phyloP scores from a whole-genome alignment of 1,140 invertebrate genomes.

The Drosophila sproati region DNA sequence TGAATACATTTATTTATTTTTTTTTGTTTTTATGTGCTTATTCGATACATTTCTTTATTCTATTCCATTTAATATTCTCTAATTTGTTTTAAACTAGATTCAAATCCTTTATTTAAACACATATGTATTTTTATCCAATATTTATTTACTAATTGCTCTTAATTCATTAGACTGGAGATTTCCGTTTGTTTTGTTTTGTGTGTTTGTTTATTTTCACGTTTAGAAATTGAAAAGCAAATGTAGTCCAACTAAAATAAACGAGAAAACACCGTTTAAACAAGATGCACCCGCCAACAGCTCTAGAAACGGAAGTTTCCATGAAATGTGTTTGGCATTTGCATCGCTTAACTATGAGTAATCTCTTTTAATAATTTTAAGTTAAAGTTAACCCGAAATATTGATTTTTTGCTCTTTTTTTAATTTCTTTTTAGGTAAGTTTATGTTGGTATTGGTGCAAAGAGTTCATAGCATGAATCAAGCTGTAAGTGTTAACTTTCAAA shows the following conservation, averaged over 20 bases:
- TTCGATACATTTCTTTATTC: not conserved
- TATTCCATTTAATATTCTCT: not conserved
- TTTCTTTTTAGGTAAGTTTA: constrained; percentile 77
- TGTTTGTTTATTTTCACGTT: constrained; percentile 51
- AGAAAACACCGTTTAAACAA: constrained; percentile 32
- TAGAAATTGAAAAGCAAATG: constrained; percentile 15
- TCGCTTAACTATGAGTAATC: constrained; percentile 33
- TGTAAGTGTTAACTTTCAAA: constrained; percentile 62
- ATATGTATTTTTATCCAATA: constrained; percentile 26
- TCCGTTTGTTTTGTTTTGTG: constrained; percentile 28
- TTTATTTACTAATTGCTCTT: constrained; percentile 46
- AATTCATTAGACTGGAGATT: constrained; percentile 22
- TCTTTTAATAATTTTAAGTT: not conserved
- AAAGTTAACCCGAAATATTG: constrained; percentile 16
- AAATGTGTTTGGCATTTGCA: constrained; percentile 21
- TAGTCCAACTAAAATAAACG: constrained; percentile 4
- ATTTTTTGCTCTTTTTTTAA: constrained; percentile 27
- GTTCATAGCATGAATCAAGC: constrained; percentile 69
- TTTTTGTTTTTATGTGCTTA: not conserved
- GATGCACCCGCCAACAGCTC: not conserved
- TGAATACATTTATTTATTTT: too few species aligned
- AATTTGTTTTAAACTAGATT: constrained; percentile 28
- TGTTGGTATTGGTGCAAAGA: constrained; percentile 56
- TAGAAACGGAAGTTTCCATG: constrained; percentile 53
- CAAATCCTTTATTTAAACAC: constrained; percentile 19